Conservation (phyloP, 2,888 invertebrate species). For the Acleris cristana region DNA sequence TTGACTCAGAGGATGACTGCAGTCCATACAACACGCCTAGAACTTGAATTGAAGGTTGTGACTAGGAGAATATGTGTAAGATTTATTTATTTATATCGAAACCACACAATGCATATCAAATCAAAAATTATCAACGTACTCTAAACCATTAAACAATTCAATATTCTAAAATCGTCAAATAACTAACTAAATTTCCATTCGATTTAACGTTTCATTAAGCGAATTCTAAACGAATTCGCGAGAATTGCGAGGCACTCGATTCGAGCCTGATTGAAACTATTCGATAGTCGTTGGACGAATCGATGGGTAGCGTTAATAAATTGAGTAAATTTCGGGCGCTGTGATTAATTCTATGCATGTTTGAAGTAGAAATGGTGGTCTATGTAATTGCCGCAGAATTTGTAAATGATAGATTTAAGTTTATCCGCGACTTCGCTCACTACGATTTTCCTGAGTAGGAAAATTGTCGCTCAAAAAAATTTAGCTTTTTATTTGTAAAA, state of each 20-base stretch:
- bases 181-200: slow-evolving; percentile 40
- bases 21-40: too few relatives aligned
- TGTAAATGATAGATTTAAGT: background rate
- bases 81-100: background rate
- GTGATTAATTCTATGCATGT: slow-evolving; percentile 25
- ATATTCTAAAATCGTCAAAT: background rate
- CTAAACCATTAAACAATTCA: too few relatives aligned
- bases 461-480: too few relatives aligned
- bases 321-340: slow-evolving; percentile 20
- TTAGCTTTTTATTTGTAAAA: too few relatives aligned
- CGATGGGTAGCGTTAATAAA: slow-evolving; percentile 39
- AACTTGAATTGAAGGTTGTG: too few relatives aligned
- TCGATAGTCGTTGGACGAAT: slow-evolving; percentile 41
- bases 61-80: background rate
- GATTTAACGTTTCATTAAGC: slow-evolving; percentile 56
- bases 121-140: too few relatives aligned
- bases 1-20: too few relatives aligned
- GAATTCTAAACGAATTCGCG: slow-evolving; percentile 58
- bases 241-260: slow-evolving; percentile 60
- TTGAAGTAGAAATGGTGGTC: background rate
- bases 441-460: too few relatives aligned
- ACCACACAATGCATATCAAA: too few relatives aligned
- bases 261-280: slow-evolving; percentile 63
- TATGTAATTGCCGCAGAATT: background rate
- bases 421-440: too few relatives aligned